Conservation (phyloP, 2,888 invertebrate species). For the Chrysotoxum bicinctum region DNA sequence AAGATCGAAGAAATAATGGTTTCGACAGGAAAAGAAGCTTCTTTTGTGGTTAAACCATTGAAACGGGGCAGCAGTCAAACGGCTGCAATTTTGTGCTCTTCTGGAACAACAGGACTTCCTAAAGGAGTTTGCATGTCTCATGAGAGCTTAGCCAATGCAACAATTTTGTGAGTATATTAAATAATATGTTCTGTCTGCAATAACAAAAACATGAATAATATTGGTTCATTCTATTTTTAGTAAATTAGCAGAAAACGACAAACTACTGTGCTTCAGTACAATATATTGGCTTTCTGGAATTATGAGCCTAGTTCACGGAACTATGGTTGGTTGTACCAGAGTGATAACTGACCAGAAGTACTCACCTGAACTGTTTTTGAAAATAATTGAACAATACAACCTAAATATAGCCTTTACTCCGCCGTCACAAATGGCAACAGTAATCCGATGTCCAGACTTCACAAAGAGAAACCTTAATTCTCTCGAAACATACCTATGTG, state of each 20-base stretch:
- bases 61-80: conserved; percentile 61
- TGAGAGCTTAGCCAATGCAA: conserved; percentile 52
- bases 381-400: conserved; percentile 71
- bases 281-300: conserved; percentile 75
- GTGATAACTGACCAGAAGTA: conserved; percentile 73
- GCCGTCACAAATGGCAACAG: conserved; percentile 74
- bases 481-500: conserved; percentile 60
- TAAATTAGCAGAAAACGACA: conserved; percentile 37
- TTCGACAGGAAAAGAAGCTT: conserved; percentile 56
- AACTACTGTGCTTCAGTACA: conserved; percentile 73
- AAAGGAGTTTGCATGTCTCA: conserved; percentile 73
- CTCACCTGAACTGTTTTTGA: conserved; percentile 66
- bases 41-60: conserved; percentile 34
- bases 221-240: conserved; percentile 4
- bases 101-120: conserved; percentile 73
- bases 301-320: conserved; percentile 53
- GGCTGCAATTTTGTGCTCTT: conserved; percentile 73
- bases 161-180: conserved; percentile 25
- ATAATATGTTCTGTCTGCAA: no score
- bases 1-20: conserved; percentile 66
- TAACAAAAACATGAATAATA: not conserved
- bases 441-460: conserved; percentile 65
- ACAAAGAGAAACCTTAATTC: conserved; percentile 62
- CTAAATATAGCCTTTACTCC: conserved; percentile 63
- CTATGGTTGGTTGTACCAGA: conserved; percentile 60